Conservation (phyloP, 2,113 vertebrate species). For the Oreochromis tanganicae region DNA sequence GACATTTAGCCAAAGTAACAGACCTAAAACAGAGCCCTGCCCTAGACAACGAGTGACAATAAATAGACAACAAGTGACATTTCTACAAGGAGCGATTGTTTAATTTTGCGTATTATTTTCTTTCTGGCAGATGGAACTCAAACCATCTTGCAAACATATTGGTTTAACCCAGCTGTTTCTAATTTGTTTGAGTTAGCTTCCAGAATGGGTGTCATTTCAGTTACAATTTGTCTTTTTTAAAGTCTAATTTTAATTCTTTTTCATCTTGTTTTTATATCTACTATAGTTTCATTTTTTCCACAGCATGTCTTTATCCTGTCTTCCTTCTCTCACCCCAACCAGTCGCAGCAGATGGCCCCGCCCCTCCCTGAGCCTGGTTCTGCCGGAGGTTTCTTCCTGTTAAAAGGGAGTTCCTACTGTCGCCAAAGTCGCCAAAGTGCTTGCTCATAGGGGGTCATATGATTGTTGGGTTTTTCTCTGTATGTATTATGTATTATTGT, state of each 20-base stretch:
- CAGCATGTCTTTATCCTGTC: neutral
- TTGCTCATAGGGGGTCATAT: no score
- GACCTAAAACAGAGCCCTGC: neutral
- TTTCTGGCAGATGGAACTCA: neutral
- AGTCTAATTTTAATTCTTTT: neutral
- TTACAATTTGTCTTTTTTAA: neutral
- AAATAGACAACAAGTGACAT: neutral
- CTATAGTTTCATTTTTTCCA: neutral
- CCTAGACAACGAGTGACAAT: neutral
- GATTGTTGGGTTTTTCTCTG: no score
- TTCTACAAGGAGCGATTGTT: neutral
- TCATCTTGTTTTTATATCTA: neutral
- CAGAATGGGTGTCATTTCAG: neutral
- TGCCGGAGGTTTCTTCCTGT: neutral
- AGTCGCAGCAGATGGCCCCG: fast-evolving
- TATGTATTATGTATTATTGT: no score
- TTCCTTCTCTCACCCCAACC: fast-evolving
- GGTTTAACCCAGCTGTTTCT: neutral
- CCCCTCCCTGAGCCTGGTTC: fast-evolving
- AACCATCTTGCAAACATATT: neutral
- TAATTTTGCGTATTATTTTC: neutral
- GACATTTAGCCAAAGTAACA: no score
- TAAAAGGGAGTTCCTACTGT: no score
- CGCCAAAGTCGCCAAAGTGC: no score
- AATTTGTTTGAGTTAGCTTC: neutral